These are phyloP conservation scores for Ophthalmolycus amberensis DNA, from an alignment of 2,113 vertebrate genomes.

Conservation along the genomic window DNA sequence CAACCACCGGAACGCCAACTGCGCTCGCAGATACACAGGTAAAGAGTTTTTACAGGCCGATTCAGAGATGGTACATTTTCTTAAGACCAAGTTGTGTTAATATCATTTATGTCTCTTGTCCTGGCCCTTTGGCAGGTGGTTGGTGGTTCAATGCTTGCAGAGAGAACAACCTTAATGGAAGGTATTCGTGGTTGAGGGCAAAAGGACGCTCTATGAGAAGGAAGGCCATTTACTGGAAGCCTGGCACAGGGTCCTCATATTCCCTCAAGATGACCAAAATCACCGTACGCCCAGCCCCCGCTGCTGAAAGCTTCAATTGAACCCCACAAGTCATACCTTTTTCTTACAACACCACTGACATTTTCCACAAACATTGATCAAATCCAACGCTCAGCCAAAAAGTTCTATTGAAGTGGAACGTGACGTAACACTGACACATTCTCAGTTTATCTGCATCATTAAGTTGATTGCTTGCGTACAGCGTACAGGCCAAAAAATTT, in stretches of 20 bases:
- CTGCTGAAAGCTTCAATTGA: slow-evolving; percentile 57
- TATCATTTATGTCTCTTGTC: slow-evolving; percentile 22
- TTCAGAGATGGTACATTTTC: neutral
- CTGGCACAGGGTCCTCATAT: slow-evolving; percentile 84
- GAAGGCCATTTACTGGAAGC: slow-evolving; percentile 91
- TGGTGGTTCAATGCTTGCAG: slow-evolving; percentile 92
- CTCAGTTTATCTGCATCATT: slow-evolving; percentile 16
- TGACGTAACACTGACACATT: slow-evolving; percentile 10
- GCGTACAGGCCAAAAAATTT: slow-evolving; percentile 12
- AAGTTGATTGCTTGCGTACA: slow-evolving; percentile 7
- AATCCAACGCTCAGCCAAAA: neutral
- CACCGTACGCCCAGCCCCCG: slow-evolving; percentile 63
- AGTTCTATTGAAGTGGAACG: neutral
- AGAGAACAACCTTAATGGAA: slow-evolving; percentile 91
- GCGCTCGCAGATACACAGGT: slow-evolving; percentile 87
- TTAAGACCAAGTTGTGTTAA: neutral
- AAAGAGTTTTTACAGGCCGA: slow-evolving; percentile 29
- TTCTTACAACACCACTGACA: slow-evolving; percentile 4
- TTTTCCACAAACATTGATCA: slow-evolving; percentile 12
- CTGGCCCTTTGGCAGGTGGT: slow-evolving; percentile 84
- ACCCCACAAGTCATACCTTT: neutral
- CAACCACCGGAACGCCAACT: slow-evolving; percentile 67
- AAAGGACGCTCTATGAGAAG: slow-evolving; percentile 84
- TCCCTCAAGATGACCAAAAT: slow-evolving; percentile 90
- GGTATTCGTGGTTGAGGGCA: slow-evolving; percentile 83